phyloP scores from a whole-genome alignment of 2,797 vertebrate genomes.

The Rallus crepitans region DNA sequence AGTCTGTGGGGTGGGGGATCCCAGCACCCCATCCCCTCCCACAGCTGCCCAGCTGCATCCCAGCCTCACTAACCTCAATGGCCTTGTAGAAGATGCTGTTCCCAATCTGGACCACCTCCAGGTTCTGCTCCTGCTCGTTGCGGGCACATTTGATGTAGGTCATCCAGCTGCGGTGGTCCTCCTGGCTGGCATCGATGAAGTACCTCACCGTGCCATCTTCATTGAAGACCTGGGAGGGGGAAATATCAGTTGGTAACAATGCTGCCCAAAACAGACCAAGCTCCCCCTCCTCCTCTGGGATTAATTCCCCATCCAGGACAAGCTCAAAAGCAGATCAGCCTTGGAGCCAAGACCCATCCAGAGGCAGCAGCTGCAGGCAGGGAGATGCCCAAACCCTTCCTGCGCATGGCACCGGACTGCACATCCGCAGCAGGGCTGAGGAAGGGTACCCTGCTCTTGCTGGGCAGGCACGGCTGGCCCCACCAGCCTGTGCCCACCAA shows the following conservation, averaged over 20 bases:
- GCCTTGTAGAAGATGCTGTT: slow-evolving; percentile 98
- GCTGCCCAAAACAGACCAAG: fast-evolving
- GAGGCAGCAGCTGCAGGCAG: too few species aligned
- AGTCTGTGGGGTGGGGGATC: not conserved
- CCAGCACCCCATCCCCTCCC: not conserved
- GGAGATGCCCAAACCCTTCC: fast-evolving
- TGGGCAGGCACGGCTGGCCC: fast-evolving
- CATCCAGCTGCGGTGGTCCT: slow-evolving; percentile 99
- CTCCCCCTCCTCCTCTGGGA: not conserved
- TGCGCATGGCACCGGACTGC: fast-evolving
- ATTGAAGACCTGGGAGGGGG: slow-evolving; percentile 88
- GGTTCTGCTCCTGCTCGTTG: slow-evolving; percentile 97
- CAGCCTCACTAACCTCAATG: slow-evolving; percentile 83
- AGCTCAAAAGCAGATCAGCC: not conserved
- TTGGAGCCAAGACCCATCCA: too few species aligned
- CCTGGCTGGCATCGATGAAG: slow-evolving; percentile 96
- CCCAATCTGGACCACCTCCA: slow-evolving; percentile 97
- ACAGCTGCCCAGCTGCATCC: fast-evolving
- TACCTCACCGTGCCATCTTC: slow-evolving; percentile 94
- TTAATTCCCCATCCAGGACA: not conserved
- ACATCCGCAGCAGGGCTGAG: fast-evolving
- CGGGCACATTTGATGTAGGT: slow-evolving; percentile 98
- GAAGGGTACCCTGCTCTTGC: not conserved
- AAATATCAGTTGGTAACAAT: fast-evolving
- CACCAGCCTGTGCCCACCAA: fast-evolving